Conservation (phyloP, 2,888 invertebrate species). For the Sisyra nigra region DNA sequence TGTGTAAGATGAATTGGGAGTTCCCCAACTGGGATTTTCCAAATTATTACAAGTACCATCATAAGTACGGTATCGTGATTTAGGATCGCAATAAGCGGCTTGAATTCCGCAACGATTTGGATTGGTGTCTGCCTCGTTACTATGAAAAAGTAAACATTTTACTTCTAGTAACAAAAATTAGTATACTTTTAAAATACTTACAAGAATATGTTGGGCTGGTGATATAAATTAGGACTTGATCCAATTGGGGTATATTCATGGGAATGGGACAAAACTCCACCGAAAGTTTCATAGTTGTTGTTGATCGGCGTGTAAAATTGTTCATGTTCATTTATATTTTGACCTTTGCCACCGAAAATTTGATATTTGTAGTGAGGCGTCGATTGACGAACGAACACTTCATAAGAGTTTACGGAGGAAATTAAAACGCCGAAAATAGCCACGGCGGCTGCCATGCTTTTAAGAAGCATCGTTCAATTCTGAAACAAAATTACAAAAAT, state of each 20-base stretch:
- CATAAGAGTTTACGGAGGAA: background rate
- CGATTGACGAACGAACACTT: background rate
- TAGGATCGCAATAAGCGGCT: constrained; percentile 29
- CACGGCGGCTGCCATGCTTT: too few species aligned
- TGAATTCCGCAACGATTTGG: constrained; percentile 33
- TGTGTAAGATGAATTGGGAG: constrained; percentile 53
- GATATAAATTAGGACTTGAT: constrained; percentile 1
- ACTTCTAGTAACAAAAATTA: background rate
- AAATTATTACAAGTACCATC: constrained; percentile 95
- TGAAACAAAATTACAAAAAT: too few species aligned
- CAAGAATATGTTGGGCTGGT: background rate
- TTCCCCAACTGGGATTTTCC: constrained; percentile 65
- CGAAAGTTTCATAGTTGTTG: too few species aligned
- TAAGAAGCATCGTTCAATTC: too few species aligned
- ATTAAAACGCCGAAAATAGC: too few species aligned
- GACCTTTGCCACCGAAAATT: background rate
- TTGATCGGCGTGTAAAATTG: too few species aligned
- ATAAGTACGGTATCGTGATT: constrained; percentile 53
- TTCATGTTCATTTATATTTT: too few species aligned
- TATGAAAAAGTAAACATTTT: constrained; percentile 5
- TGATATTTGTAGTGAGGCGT: constrained; percentile 2
- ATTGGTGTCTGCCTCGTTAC: constrained; percentile 24
- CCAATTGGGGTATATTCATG: background rate
- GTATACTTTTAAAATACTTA: background rate
- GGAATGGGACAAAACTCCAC: too few species aligned